Base-by-base conservation (phyloP, 1,140 invertebrate species). In the Drosophila gunungcola region DNA sequence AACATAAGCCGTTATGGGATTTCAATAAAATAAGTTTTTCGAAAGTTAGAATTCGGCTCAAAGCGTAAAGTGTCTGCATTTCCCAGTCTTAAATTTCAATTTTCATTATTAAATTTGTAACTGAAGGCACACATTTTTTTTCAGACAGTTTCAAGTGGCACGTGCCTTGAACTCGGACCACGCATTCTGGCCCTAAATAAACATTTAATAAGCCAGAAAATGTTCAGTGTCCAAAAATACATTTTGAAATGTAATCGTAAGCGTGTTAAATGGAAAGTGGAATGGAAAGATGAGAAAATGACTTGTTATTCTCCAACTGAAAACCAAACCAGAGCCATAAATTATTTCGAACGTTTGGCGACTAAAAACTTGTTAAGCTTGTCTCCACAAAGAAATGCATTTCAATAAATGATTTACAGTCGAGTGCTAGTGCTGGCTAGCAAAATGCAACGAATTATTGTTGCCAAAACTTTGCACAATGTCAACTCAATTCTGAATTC, bases 201-300 rank as follows among this genome's bases (percentile, higher is more conserved):
- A 64, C 63, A 82, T 85, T 82, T 78, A 88, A 82, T 88, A 85
- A 82, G 74, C 61, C 75, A 52, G 69, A 48, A 72, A 39, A 56
- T 60, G 67, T 70, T 36, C 49, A 21, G 49, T n/a, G 48, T 68
- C 64, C 64, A 36, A 52, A 36, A 68, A 16, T 39, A 48, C 34
- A 67, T 16, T 67, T 68, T 67, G 62, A 48, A 70, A 70, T 70
- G 43, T 49, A 29, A 70, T 70, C 68, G 21, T 39, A 21, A 38
- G 25, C 43, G 32, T 39, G 49, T 57, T 12, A 69, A 70, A 57
- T 41, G 67, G 2, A 29, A 32, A 38, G 13, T 34, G 10, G 16
- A 58, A n/a, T 38, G 3, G 36, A 21, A 21, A 21, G 16, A 39
- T 34, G 13, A 3, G 4, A 21, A 27, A 46, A 34, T 56, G 41